Conservation (phyloP, 1,140 invertebrate species). For the Condylostylus longicornis region DNA sequence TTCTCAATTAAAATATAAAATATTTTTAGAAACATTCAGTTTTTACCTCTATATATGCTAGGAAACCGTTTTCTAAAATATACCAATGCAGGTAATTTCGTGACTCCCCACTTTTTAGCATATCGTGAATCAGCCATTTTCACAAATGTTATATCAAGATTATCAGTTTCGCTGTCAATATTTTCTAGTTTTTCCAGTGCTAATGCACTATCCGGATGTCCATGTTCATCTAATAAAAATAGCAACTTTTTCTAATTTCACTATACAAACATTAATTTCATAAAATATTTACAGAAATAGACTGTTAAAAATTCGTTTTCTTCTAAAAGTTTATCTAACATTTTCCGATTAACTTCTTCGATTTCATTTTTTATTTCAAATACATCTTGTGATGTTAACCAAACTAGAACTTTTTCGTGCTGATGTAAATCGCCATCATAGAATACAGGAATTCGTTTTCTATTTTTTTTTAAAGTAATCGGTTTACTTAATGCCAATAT, state of each 20-base stretch:
- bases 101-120: constrained; percentile 89
- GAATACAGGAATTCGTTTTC: constrained; percentile 67
- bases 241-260: constrained; percentile 6
- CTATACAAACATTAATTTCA: constrained; percentile 4
- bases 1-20: not conserved
- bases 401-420: constrained; percentile 69
- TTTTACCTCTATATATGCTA: constrained; percentile 78
- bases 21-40: not conserved
- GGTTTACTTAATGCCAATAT: not conserved
- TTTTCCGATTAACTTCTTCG: constrained; percentile 87
- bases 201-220: constrained; percentile 58
- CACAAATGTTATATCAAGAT: constrained; percentile 87
- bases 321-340: constrained; percentile 84
- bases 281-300: constrained; percentile 70
- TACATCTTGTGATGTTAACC: constrained; percentile 86
- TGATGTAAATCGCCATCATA: constrained; percentile 85
- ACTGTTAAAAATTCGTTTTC: constrained; percentile 92
- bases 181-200: constrained; percentile 75
- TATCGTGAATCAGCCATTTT: constrained; percentile 86
- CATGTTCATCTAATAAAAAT: constrained; percentile 53
- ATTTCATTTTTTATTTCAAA: constrained; percentile 95
- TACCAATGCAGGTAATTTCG: constrained; percentile 76
- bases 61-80: constrained; percentile 89
- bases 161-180: constrained; percentile 85
- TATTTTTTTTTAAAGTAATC: constrained; percentile 4